Evolutionary conservation across 2,888 invertebrate species (phyloP).

Genomic region (Cordilura impudica): DNA sequence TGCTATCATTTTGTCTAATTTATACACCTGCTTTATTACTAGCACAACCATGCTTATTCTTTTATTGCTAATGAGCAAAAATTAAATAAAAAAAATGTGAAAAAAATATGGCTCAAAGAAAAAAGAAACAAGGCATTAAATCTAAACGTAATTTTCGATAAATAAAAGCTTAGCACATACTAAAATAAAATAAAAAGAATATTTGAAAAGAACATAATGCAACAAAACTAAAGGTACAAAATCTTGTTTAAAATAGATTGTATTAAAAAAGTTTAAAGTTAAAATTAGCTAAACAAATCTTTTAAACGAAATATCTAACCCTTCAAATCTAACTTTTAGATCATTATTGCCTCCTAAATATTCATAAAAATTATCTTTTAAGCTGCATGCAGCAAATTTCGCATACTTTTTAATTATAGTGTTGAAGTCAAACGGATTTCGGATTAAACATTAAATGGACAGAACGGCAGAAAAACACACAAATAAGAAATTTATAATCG

Average conservation of each 20-base stretch:
- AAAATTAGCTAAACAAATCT: slow-evolving; percentile 4
- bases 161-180: slow-evolving; percentile 20
- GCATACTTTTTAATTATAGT: no score
- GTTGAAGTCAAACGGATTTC: no score
- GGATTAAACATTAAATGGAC: no score
- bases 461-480: no score
- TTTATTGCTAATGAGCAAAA: slow-evolving; percentile 22
- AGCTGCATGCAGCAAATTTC: no score
- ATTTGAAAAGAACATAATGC: neutral
- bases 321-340: no score
- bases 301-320: no score
- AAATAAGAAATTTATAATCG: no score
- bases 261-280: no score
- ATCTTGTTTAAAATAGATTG: no score
- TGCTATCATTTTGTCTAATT: neutral
- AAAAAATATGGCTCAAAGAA: neutral
- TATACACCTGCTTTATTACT: neutral
- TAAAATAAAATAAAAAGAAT: slow-evolving; percentile 9
- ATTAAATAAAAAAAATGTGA: neutral
- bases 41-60: neutral
- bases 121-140: slow-evolving; percentile 11
- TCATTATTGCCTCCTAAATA: no score
- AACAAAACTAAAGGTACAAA: slow-evolving; percentile 7
- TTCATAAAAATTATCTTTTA: no score
- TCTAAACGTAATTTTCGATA: slow-evolving; percentile 25